Percentiles rank a stretch among this genome's conserved stretches.
Evolutionary conservation across 2,888 invertebrate species (phyloP).

Genomic region (Drosophila aldrichi): DNA sequence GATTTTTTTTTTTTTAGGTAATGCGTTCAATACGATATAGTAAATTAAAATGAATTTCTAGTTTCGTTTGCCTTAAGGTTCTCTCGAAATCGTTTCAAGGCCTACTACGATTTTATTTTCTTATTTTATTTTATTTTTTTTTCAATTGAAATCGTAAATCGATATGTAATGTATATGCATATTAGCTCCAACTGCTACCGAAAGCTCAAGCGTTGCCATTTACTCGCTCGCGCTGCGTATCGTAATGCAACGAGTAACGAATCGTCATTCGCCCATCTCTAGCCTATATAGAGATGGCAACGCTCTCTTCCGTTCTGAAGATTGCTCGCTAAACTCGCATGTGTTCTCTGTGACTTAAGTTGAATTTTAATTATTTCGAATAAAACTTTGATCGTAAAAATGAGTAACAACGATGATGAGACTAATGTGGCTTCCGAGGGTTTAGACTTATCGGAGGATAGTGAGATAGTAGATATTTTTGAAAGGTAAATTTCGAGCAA

Average conservation of each 20-base stretch:
- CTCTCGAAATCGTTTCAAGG: background rate
- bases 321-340: accelerated
- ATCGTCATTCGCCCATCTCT: background rate
- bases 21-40: conserved; percentile 32
- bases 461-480: accelerated
- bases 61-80: background rate
- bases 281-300: background rate
- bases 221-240: background rate
- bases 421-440: background rate
- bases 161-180: too few relatives aligned
- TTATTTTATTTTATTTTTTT: background rate
- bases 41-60: conserved; percentile 24
- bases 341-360: accelerated
- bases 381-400: background rate
- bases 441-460: accelerated
- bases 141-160: background rate
- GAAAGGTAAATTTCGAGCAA: background rate
- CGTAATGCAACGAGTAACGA: background rate
- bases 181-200: background rate
- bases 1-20: conserved; percentile 5
- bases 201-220: background rate
- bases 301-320: background rate
- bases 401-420: background rate
- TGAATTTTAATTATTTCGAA: background rate
- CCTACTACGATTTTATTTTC: conserved; percentile 13